Conservation (phyloP, 2,888 invertebrate species). For the Phyto melanocephala region DNA sequence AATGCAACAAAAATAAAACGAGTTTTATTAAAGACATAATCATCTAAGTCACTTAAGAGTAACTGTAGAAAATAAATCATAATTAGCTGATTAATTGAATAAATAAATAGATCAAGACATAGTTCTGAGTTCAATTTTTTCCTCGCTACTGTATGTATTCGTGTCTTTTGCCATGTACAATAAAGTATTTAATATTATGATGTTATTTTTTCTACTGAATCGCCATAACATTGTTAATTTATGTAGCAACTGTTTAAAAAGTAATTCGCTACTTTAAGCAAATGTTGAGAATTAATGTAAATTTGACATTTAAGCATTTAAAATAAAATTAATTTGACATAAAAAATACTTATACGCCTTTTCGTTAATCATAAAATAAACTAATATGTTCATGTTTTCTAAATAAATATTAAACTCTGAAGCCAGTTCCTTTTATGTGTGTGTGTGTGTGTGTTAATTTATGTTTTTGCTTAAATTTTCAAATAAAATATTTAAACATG, state of each 20-base stretch:
- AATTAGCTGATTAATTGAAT: too few relatives aligned
- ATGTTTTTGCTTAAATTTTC: neutral
- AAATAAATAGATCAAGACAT: too few relatives aligned
- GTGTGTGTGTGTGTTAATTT: too few relatives aligned
- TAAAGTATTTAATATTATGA: slow-evolving; percentile 40
- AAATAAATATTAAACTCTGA: neutral
- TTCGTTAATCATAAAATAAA: slow-evolving; percentile 11
- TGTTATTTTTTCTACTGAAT: neutral
- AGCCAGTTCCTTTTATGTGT: too few relatives aligned
- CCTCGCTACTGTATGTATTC: neutral
- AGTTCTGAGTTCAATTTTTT: too few relatives aligned
- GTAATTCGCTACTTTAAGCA: slow-evolving; percentile 39
- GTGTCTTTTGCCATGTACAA: neutral
- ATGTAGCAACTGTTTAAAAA: slow-evolving; percentile 18
- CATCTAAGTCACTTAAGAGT: too few relatives aligned
- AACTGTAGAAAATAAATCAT: too few relatives aligned
- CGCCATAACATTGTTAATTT: slow-evolving; percentile 36
- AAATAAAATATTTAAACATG: slow-evolving; percentile 1
- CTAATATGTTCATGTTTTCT: slow-evolving; percentile 7
- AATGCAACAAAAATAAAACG: too few relatives aligned
- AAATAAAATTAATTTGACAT: slow-evolving; percentile 41
- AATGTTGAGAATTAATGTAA: slow-evolving; percentile 42
- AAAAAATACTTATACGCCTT: slow-evolving; percentile 3
- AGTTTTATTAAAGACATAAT: too few relatives aligned
- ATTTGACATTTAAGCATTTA: slow-evolving; percentile 30